Base-by-base conservation (phyloP, 2,888 invertebrate species). In the Eubasilissa splendida region DNA sequence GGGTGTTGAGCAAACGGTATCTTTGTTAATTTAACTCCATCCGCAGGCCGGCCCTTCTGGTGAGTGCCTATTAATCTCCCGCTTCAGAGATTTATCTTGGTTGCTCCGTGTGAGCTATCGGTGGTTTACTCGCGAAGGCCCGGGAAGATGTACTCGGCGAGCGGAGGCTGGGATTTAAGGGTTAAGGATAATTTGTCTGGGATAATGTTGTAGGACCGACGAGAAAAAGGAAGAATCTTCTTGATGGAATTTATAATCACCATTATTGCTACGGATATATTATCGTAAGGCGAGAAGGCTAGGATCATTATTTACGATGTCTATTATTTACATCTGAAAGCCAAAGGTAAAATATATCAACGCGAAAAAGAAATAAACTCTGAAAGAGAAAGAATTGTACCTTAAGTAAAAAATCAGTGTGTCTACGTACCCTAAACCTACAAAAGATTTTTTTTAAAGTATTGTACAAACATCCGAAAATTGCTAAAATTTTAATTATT, bases 1-100 rank as follows among this genome's bases (percentile, higher is more conserved):
- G 68, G 68, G 68, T 68, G 68, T 68, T 50, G 50, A 68, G 68
- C 68, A 68, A 68, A 50, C 68, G 50, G 68, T 68, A 68, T 68
- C 68, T 68, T 50, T 50, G 68, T 68, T 68, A 68, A 68, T 68
- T 68, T 68, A 68, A 14, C 68, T 50, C 68, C 68, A 14, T 68
- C 52, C 68, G 12, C 42, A 68, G 68, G 50, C 42, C 50, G 68
- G 68, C 68, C 50, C 68, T 50, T 68, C n/a, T n/a, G 68, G 68
- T 50, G 68, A 68, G 68, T 68, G 68, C 68, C 68, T 50, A 68
- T 68, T 68, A 68, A 68, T 68, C 68, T 68, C 50, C 14, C 10
- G 42, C 8, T 50, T 50, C 68, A n/a, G 68, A 50, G 68, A 68
- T 68, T 68, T 68, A 68, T 68, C 52, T 52, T 50, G 50, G 68